Evolutionary conservation across 2,797 vertebrate genomes (phyloP), one percentile per base, ranked within the genome.

Genomic region (Chelidonichthys spinosus): DNA sequence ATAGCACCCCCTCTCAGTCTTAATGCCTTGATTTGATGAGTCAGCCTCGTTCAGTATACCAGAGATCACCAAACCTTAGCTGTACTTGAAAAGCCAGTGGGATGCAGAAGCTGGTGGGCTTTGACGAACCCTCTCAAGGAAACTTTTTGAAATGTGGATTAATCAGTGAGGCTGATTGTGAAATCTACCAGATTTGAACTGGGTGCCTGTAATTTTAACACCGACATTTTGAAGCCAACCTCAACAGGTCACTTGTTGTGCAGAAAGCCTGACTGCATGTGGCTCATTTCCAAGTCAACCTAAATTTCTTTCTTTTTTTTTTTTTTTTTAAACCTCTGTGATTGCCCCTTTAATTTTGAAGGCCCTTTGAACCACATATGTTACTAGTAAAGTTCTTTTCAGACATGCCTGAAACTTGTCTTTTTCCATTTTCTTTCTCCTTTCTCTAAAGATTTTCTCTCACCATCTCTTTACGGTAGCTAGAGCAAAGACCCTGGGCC

Each of bases 391-490:
- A 63, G 50, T 9, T 61, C 33, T 61, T 61, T 53, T 36, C 39
- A 65, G 15, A 49, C 52, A 66, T 68, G 65, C 59, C 60, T 69
- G 72, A 37, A 55, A 74, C 65, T 59, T 11, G 17, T 80, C 61
- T 87, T 82, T 53, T 79, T 78, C 58, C 62, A 63, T 72, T 86
- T 83, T 82, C 71, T 52, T n/a, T n/a, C n/a, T n/a, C n/a, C n/a
- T n/a, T n/a, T n/a, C 54, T 72, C 55, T 64, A 76, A 84, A 75
- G 72, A 72, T 55, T 66, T 64, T 65, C 49, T 67, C 46, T 80
- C 64, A 46, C 37, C 76, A 74, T 82, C 54, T 73, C 46, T 36
- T 56, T 61, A 61, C 62, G 65, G 79, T 52, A 69, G 81, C 66
- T 76, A 74, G 71, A 71, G 73, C 72, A 72, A 76, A 89, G 60